Base-by-base conservation (phyloP, 2,888 invertebrate genomes). In the Macrophya annulata region DNA sequence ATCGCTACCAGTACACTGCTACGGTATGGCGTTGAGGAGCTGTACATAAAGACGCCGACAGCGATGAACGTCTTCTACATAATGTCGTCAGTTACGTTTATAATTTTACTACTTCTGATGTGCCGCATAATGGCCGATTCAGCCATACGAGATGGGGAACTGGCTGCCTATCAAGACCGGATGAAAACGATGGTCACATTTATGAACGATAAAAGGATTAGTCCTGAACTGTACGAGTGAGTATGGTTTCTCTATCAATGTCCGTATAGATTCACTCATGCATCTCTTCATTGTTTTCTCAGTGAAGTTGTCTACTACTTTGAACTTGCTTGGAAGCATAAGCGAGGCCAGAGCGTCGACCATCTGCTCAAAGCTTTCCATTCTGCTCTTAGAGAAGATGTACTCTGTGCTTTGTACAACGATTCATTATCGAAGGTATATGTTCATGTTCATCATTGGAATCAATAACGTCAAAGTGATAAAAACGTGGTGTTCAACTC, bases 241-340 rank as follows among this genome's bases (percentile, higher is more conserved):
- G 62, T 81, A 31, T 77, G 15, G 8, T 51, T 51, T 9, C 8
- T 6, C 12, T 9, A 6, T 4, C 5, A 8, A 43, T 21, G 37
- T 21, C 74, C 12, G 21, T 4, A 17, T 40, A n/a, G 10, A 45
- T 6, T 5, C 0, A 6, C 21, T 43, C 5, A 21, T 37, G 21
- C 15, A 40, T 81, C 10, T 9, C 43, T 1, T 62, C 62, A 59
- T 21, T 17, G 25, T 37, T 83, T 31, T 5, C 6, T 37, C n/a
- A 72, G 72, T 15, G 84, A 84, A 48, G 84, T 72, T n/a, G n/a
- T 68, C 40, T 72, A 21, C n/a, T 87, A 90, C 79, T 90, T 87
- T 81, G 89, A 90, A 74, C 89, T 87, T 51, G 84, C 89, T 48
- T 90, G 90, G 90, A 76, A 68, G 12, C 87, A 87, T 17, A 86